phyloP scores from a whole-genome alignment of 2,888 invertebrate species.

The Drosophila monieri region DNA sequence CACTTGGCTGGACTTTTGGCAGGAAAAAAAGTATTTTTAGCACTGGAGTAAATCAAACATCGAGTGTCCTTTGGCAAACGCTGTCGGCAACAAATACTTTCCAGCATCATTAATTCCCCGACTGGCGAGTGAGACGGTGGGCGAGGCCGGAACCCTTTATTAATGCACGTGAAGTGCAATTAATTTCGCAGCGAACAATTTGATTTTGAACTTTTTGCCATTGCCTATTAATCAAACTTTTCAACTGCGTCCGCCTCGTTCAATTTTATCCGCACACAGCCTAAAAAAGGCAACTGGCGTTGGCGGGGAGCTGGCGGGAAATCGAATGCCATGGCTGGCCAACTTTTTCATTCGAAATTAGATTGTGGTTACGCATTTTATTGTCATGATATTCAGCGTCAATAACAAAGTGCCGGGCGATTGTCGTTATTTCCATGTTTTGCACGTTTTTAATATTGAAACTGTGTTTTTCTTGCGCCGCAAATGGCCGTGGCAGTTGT shows the following conservation, averaged over 20 bases:
- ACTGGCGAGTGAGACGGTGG: neutral
- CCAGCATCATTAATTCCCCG: slow-evolving; percentile 7
- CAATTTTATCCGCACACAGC: neutral
- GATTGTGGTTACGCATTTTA: slow-evolving; percentile 38
- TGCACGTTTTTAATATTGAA: slow-evolving; percentile 66
- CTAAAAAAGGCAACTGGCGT: slow-evolving; percentile 16
- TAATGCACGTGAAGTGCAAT: slow-evolving; percentile 59
- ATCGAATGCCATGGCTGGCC: slow-evolving; percentile 28
- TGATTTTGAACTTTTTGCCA: slow-evolving; percentile 60
- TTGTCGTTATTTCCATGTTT: slow-evolving; percentile 45
- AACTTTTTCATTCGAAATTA: slow-evolving; percentile 28
- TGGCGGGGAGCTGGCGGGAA: slow-evolving; percentile 4
- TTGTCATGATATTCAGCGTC: slow-evolving; percentile 35
- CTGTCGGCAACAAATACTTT: slow-evolving; percentile 30
- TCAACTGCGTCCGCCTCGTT: slow-evolving; percentile 16
- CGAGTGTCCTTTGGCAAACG: slow-evolving; percentile 7
- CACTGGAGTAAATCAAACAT: slow-evolving; percentile 20
- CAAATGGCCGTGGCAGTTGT: slow-evolving; percentile 13
- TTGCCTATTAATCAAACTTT: slow-evolving; percentile 42
- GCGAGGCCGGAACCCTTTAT: slow-evolving; percentile 18
- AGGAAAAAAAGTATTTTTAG: slow-evolving; percentile 36
- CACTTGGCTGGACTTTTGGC: slow-evolving; percentile 10
- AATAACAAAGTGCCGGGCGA: slow-evolving; percentile 34
- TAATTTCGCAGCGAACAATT: slow-evolving; percentile 52
- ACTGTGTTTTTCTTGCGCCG: slow-evolving; percentile 25